Evolutionary conservation across 2,888 invertebrate species (phyloP), one percentile per base, ranked within the genome.

Genomic region (Leuctra nigra): DNA sequence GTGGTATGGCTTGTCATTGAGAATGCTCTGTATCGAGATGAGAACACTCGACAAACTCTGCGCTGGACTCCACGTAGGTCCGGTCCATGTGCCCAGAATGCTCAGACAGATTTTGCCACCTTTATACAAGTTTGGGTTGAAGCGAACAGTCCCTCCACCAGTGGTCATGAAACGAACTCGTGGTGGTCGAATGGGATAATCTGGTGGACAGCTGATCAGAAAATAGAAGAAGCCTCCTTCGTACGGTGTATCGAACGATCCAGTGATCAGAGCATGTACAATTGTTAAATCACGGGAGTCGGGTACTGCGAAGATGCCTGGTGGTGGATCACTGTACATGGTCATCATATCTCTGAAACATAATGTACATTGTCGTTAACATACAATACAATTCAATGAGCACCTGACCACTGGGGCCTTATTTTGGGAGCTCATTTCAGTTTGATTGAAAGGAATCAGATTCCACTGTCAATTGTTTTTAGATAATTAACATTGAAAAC

Each of bases 41-140:
- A 80, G 70, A 23, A 79, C 72, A 63, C 75, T 75, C 4, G 76
- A 74, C 33, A 80, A 64, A 63, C 74, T 76, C 62, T 75, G 75
- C 2, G 78, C 78, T 3, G 79, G 78, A 63, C 75, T 77, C 80
- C 80, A 80, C 0, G 75, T 71, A 4, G 80, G 80, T 7, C 79
- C 80, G 2, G 72, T 69, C 78, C 78, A 80, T 6, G 79, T 80
- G 4, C 60, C 60, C 23, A 60, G 38, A 18, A 60, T 60, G 25
- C 60, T 60, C 14, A 60, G 47, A 33, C 60, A 60, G 13, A 79
- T 76, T 72, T 80, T 81, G 35, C 82, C 81, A 67, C 75, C 77
- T 64, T 74, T 75, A 68, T 82, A 82, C 7, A 82, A 66, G 66
- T 82, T 82, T 22, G 81, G 81, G 66, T 82, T 82, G 68, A 82